A percentile compares a stretch with the other conserved stretches of the same genome.
Evolutionary conservation across 1,140 invertebrate species (phyloP).

Genomic region (Pseudomyrmex flavicornis): DNA sequence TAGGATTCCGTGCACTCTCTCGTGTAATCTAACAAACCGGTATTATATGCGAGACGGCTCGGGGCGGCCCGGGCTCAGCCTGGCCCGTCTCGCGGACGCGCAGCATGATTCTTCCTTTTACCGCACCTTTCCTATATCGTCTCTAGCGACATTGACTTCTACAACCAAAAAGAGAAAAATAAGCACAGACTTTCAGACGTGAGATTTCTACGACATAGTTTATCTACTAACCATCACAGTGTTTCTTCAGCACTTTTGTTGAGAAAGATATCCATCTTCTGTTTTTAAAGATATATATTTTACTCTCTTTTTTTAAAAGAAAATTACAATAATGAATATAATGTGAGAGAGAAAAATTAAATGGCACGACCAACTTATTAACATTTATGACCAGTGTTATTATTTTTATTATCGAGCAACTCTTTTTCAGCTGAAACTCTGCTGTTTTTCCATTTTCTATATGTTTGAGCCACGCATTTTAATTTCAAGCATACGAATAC

Average conservation of each 20-base stretch:
- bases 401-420: background rate
- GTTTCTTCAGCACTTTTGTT: too few species aligned
- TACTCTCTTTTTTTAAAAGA: too few species aligned
- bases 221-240: background rate
- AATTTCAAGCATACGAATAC: conserved; percentile 74
- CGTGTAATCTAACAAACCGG: conserved; percentile 74
- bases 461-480: conserved; percentile 1
- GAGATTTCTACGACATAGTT: background rate
- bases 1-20: conserved; percentile 59
- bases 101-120: conserved; percentile 65
- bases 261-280: too few species aligned
- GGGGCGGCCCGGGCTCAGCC: conserved; percentile 25
- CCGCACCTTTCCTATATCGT: conserved; percentile 62
- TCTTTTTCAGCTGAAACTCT: background rate
- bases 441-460: background rate
- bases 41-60: conserved; percentile 69
- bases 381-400: background rate
- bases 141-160: conserved; percentile 67
- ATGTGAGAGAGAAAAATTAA: background rate
- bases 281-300: too few species aligned
- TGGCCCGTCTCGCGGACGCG: conserved; percentile 16
- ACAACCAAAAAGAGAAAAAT: conserved; percentile 44
- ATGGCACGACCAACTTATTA: background rate
- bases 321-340: too few species aligned
- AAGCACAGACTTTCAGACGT: background rate